These are phyloP conservation scores for Procambarus virginalis DNA, from an alignment of 1,140 invertebrate species.

Conservation along the genomic window DNA sequence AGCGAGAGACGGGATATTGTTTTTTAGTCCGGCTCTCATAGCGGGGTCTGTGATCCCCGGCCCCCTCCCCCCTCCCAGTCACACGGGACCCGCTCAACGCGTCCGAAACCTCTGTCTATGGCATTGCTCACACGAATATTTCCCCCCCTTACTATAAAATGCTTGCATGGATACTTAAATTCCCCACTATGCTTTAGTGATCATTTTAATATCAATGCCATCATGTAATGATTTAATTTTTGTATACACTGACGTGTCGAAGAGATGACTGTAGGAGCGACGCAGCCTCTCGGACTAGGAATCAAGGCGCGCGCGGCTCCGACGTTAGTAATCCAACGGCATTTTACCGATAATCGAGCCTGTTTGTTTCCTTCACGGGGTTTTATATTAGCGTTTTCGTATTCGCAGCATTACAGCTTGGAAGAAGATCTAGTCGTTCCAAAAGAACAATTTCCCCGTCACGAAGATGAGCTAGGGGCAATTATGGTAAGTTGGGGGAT, in stretches of 20 bases:
- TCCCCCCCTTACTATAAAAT: too few species aligned
- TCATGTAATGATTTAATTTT: too few species aligned
- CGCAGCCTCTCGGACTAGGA: neutral
- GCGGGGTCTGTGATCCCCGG: neutral
- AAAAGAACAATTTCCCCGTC: neutral
- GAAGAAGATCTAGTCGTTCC: neutral
- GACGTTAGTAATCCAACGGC: neutral
- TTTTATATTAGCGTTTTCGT: neutral
- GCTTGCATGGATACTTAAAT: too few species aligned
- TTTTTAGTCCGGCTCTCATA: conserved; percentile 21
- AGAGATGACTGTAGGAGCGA: neutral
- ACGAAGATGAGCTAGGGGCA: too few species aligned
- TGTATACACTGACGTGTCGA: too few species aligned
- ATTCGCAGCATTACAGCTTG: neutral
- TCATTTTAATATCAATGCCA: too few species aligned
- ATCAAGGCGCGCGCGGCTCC: neutral
- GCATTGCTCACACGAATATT: too few species aligned
- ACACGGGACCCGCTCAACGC: neutral
- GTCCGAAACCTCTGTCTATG: neutral
- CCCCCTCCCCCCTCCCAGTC: neutral
- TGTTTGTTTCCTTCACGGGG: neutral
- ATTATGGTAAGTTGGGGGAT: too few species aligned
- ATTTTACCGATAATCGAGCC: conserved; percentile 11
- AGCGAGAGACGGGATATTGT: conserved; percentile 39
- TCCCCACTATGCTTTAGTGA: too few species aligned